phyloP scores from a whole-genome alignment of 1,140 invertebrate species.

The Drosophila orena region DNA sequence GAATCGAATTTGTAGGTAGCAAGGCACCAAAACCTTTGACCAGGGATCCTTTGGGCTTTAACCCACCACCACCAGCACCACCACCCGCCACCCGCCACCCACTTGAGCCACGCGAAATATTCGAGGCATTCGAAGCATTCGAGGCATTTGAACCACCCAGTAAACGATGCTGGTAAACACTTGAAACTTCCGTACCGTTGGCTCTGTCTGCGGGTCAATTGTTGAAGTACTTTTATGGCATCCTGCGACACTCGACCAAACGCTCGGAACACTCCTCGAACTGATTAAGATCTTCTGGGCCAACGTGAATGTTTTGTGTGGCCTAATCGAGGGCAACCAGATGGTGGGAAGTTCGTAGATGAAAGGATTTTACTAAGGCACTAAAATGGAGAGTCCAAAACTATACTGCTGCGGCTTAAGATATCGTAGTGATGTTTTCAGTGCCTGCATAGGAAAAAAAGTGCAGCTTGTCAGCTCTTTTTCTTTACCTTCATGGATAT shows the following conservation, averaged over 20 bases:
- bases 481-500: not conserved
- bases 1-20: conserved; percentile 10
- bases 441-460: not conserved
- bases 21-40: not conserved
- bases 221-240: conserved; percentile 31
- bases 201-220: conserved; percentile 51
- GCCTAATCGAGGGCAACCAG: not conserved
- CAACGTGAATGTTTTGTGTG: not conserved
- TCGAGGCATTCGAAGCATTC: not conserved
- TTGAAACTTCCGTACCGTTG: conserved; percentile 70
- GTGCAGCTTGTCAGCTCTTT: conserved; percentile 6
- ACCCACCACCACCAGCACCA: conserved; percentile 9
- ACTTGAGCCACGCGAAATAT: conserved; percentile 1
- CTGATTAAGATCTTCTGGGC: conserved; percentile 29
- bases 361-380: not conserved
- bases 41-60: conserved; percentile 2
- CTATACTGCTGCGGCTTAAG: too few relatives aligned
- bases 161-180: conserved; percentile 79
- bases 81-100: not conserved
- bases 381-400: too few relatives aligned
- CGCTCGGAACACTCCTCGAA: conserved; percentile 9
- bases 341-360: conserved; percentile 18
- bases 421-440: too few relatives aligned
- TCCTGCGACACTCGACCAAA: conserved; percentile 38
- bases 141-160: not conserved